Percentiles rank a stretch among this genome's conserved stretches.
Conservation (phyloP, 2,888 invertebrate species). For the Cancer borealis region DNA sequence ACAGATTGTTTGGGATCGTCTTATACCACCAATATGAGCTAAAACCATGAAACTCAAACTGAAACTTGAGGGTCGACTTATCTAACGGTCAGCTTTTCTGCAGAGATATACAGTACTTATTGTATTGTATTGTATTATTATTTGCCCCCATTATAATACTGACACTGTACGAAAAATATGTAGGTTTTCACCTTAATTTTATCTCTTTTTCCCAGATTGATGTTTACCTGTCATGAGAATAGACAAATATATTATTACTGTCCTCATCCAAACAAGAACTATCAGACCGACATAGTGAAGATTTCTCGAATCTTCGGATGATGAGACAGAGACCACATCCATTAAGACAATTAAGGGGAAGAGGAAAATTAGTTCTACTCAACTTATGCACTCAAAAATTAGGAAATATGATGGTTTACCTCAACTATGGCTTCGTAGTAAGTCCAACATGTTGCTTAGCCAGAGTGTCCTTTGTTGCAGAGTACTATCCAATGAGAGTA, state of each 20-base stretch:
- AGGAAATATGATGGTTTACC: neutral
- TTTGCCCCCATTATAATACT: neutral
- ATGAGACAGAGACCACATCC: neutral
- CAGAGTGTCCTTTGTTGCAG: neutral
- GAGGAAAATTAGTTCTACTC: neutral
- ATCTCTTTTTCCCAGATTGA: neutral
- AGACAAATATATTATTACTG: neutral
- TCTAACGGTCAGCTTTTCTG: too few species aligned
- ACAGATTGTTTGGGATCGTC: too few species aligned
- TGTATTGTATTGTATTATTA: neutral
- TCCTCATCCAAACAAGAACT: neutral
- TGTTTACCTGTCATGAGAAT: neutral
- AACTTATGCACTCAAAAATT: neutral
- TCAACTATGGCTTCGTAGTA: neutral
- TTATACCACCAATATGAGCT: too few species aligned
- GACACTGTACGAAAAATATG: neutral
- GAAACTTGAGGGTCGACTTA: too few species aligned
- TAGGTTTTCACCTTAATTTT: neutral
- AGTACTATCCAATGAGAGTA: neutral
- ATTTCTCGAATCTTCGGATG: neutral
- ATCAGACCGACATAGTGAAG: neutral
- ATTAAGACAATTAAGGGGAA: neutral
- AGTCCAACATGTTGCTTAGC: neutral
- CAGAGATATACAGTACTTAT: too few species aligned
- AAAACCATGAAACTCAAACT: too few species aligned